Base-by-base conservation (phyloP, 2,113 vertebrate genomes). In the Poeciliopsis occidentalis region DNA sequence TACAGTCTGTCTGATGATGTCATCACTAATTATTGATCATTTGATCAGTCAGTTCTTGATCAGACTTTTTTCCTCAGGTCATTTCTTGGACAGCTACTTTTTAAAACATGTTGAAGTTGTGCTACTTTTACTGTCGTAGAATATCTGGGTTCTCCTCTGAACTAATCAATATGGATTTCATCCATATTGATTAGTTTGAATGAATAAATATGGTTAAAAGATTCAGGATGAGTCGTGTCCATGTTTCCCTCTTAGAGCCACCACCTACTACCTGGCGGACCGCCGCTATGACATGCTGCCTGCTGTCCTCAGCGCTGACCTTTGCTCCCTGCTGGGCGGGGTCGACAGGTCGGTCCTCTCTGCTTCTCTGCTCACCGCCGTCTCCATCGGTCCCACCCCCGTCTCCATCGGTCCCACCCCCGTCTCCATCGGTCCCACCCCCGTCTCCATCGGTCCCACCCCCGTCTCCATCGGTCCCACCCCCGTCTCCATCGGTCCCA, bases 281-380 rank as follows among this genome's bases (percentile, higher is more conserved):
- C 96, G 97, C 0, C 94, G 97, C 24, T 97, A 96, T 0, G 97
- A 99, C 93, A 99, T 99, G 98, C 85, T 99, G 83, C 98, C 98
- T 1, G 67, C 94, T 0, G 60, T 97, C 7, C 88, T 99, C 73
- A 99, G 98, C 0, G 94, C 96, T 0, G 95, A 97, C 63, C 57
- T 99, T 1, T 99, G 98, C 86, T 99, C 98, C 1, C 94, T 99
- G n/a, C 95, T 97, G 60, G 96, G 96, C 3, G 95, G 95, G 0
- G 94, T 95, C 1, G 97, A 99, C 86, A 95, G 98, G 97, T 99
- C 60, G 88, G 95, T 69, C 13, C 8, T 12, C 65, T 8, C 31
- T 8, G 0, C 1, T 0, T 11, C 0, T n/a, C 34, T 37, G 27
- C 17, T 26, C 26, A 3, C 31, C 7, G 15, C 12, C 3, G 13